Base-by-base conservation (phyloP, 2,113 vertebrate species). In the Anolis carolinensis region DNA sequence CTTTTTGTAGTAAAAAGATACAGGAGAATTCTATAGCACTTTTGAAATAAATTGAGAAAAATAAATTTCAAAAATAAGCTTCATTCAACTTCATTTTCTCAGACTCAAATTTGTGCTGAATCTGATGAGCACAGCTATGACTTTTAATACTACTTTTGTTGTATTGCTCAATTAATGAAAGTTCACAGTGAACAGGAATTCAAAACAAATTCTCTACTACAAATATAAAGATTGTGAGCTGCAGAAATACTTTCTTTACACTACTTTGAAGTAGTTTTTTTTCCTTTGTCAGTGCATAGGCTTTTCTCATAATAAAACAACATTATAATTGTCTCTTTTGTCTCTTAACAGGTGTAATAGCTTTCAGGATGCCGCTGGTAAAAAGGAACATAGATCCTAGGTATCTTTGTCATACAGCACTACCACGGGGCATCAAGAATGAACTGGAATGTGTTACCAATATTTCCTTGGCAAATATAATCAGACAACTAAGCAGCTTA, bases 361-460 rank as follows among this genome's bases (percentile, higher is more conserved):
- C 86, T 90, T 48, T 92, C 96, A 97, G 92, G 94, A 99, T 99
- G 99, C 99, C 98, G 0, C 93, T 99, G 94, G 98, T 99, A 87
- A 99, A 99, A 96, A 97, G 98, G 94, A 99, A 98, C 95, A 99
- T 99, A n/a, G 98, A 99, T 90, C 99, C 99, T 74, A 94, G 98
- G 97, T 98, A 99, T 94, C 95, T 99, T 97, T 99, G 99, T 96
- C 98, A 99, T 95, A 99, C 98, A 85, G 98, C 96, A 86, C 95
- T 99, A 92, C 99, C 99, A 63, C 95, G 98, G 92, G 97, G 97
- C 89, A 97, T 99, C 95, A 99, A 98, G 96, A 99, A 99, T 83
- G 99, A 99, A 94, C 90, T 99, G 95, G 99, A 99, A 96, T 99
- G 99, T 94, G 98, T 99, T 91, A 99, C 98, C 89, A 99, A 99